Conservation (phyloP, 2,113 vertebrate species). For the Larimichthys crocea region DNA sequence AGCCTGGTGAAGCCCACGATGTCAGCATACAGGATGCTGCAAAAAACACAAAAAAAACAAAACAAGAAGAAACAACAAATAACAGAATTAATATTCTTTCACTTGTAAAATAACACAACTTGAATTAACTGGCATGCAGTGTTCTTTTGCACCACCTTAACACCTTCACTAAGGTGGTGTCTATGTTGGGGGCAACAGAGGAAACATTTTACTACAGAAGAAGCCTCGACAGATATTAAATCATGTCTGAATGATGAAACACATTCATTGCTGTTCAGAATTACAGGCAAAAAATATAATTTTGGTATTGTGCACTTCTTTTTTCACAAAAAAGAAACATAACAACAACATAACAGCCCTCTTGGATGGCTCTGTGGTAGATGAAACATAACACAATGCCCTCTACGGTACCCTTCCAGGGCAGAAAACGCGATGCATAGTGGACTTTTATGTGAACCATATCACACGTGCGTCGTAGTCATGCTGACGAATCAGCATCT, state of each 20-base stretch:
- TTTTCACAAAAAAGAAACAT: too few relatives aligned
- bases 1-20: conserved; percentile 97
- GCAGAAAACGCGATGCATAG: background rate
- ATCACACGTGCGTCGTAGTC: too few relatives aligned
- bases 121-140: background rate
- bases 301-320: too few relatives aligned
- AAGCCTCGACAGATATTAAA: background rate
- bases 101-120: background rate
- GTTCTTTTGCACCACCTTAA: background rate
- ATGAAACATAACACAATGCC: background rate
- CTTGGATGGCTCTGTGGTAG: background rate
- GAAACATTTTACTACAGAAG: background rate
- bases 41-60: background rate
- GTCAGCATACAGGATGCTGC: conserved; percentile 95
- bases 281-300: too few relatives aligned
- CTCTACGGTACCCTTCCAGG: background rate
- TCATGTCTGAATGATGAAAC: too few relatives aligned
- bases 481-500: too few relatives aligned
- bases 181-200: background rate
- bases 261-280: too few relatives aligned
- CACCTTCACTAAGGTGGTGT: too few relatives aligned
- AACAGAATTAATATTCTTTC: background rate
- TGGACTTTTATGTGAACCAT: too few relatives aligned
- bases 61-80: background rate
- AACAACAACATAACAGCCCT: too few relatives aligned